Base-by-base conservation (phyloP, 2,888 invertebrate genomes). In the Tachina grossa region DNA sequence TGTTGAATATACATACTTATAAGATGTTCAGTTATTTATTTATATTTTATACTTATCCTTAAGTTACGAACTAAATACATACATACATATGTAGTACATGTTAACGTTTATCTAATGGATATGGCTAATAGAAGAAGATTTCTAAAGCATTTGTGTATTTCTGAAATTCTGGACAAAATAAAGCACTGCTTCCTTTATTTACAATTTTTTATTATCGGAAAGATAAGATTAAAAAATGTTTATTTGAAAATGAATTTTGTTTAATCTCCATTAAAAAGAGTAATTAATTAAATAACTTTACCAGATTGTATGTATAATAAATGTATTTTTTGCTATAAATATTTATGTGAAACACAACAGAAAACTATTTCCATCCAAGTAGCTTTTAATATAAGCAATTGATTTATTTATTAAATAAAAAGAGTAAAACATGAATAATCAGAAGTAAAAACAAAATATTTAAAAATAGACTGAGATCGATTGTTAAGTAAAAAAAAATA, bases 371-470 rank as follows among this genome's bases (percentile, higher is more conserved):
- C 85, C 85, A 85, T 85, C 85, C 85, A 85, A 85, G 83, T 79
- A 85, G 85, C 85, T 85, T 85, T 85, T 85, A 89, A 89, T 74
- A 86, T 78, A 69, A 87, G 85, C 85, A 87, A 57, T 79, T 83
- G 84, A 88, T 88, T 88, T 66, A 80, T 66, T 81, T 72, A 87
- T 82, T 66, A 87, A 86, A 89, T 71, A 71, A 87, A 89, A 90
- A 88, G 88, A 72, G 1, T 88, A 89, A 90, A 59, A 72, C 59
- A 80, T 51, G 19, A 88, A 89, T 89, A 88, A 88, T 88, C 89
- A 83, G 88, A 83, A 78, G 59, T 66, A 88, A 85, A 68, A 84
- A 87, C 82, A 87, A 82, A 81, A 78, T 72, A 66, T 61, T 49
- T 79, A 83, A 85, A 84, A 83, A 78, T 82, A 88, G 87, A 88